Conservation (phyloP, 1,140 invertebrate genomes). For the Drosophila parvula region DNA sequence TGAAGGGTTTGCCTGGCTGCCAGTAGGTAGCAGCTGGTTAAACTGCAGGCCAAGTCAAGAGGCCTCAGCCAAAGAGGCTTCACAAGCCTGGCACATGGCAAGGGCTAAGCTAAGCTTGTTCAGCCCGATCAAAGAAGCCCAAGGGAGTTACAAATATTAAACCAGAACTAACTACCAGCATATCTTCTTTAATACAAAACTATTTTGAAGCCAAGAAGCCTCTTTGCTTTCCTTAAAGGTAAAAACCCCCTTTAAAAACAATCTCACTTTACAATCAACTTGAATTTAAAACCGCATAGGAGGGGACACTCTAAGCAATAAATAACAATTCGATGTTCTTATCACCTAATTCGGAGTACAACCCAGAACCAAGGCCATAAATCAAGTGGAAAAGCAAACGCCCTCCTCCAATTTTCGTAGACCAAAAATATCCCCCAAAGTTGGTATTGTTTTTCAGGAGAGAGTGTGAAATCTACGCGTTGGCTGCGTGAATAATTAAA, state of each 20-base stretch:
- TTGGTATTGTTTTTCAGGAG: slow-evolving; percentile 46
- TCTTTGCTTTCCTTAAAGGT: slow-evolving; percentile 10
- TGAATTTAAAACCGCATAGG: slow-evolving; percentile 58
- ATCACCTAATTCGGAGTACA: slow-evolving; percentile 63
- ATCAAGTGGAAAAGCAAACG: slow-evolving; percentile 65
- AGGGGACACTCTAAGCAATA: slow-evolving; percentile 44
- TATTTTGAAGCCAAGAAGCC: too few species aligned
- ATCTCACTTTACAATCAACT: slow-evolving; percentile 52
- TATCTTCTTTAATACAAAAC: neutral
- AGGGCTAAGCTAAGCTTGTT: neutral
- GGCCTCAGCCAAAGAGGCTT: slow-evolving; percentile 3
- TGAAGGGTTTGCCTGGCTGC: slow-evolving; percentile 60
- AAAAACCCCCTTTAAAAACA: slow-evolving; percentile 40
- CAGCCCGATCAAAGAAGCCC: neutral
- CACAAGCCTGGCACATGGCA: slow-evolving; percentile 9
- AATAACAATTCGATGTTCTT: slow-evolving; percentile 82
- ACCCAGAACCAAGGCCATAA: slow-evolving; percentile 58
- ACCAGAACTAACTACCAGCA: neutral
- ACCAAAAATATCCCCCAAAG: slow-evolving; percentile 12
- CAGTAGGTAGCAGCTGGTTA: slow-evolving; percentile 41
- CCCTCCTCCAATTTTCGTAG: slow-evolving; percentile 10
- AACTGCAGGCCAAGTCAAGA: slow-evolving; percentile 29
- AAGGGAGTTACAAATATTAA: neutral
- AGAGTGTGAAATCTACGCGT: slow-evolving; percentile 70
- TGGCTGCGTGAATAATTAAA: slow-evolving; percentile 77